Base-by-base conservation (phyloP, 2,797 vertebrate species). In the Allobates femoralis region DNA sequence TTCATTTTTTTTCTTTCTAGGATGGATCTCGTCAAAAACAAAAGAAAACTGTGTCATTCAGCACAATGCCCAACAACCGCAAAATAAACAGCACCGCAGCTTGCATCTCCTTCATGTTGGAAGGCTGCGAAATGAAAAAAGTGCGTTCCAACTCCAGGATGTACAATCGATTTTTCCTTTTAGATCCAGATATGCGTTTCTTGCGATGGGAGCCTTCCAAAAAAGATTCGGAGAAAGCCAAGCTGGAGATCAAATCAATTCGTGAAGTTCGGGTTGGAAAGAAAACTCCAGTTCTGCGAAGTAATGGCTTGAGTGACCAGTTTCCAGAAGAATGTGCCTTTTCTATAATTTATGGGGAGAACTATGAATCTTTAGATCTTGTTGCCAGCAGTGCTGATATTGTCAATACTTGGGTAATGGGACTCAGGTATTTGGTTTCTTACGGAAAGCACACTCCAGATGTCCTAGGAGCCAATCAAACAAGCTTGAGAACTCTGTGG, bases 111-210 rank as follows among this genome's bases (percentile, higher is more conserved):
- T 96, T 97, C 89, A 98, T 98, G 97, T 93, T 97, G 95, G 96
- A 98, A 92, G 97, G 97, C 79, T 98, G 96, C 1, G 97, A 98
- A 92, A 97, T 98, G 96, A 97, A 97, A 92, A 98, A 98, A 86
- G 96, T 98, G 77, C 96, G 97, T 78, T 98, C 97, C 90, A 98
- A 98, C 92, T 98, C 96, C 0, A 96, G 97, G 86, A 97, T 97
- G 96, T 98, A 98, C 94, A 97, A 95, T 93, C 96, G 97, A 50
- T 98, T 97, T 92, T 98, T 98, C 37, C 93, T 97, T 85, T 93
- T 98, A 89, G 97, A 97, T 0, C 92, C 96, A 0, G 97, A 98
- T 91, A 94, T 98, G 96, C 94, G 94, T 90, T 97, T 95, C 73
- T 93, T 98, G 32, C 95, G 96, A 79, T 98, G 97, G 97, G 97